phyloP scores from a whole-genome alignment of 2,113 vertebrate genomes.

The Xerus inauris region DNA sequence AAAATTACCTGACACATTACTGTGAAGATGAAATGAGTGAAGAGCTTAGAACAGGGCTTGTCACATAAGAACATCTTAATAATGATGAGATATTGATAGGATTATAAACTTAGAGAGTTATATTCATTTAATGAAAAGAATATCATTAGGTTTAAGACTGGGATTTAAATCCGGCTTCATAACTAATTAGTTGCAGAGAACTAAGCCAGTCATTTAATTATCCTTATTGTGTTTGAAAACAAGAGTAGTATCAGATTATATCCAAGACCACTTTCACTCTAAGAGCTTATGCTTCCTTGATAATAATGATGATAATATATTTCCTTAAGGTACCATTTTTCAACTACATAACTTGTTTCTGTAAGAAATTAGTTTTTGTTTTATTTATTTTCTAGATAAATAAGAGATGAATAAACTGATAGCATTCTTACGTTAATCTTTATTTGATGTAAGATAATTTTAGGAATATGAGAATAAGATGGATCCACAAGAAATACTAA shows the following conservation, averaged over 20 bases:
- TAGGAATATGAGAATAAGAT: neutral
- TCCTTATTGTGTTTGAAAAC: neutral
- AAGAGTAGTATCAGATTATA: neutral
- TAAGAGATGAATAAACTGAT: neutral
- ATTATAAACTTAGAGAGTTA: neutral
- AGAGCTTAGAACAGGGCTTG: neutral
- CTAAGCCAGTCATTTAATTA: slow-evolving; percentile 2
- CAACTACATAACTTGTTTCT: neutral
- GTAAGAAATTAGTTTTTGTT: neutral
- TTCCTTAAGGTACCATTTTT: neutral
- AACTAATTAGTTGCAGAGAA: neutral
- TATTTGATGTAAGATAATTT: slow-evolving; percentile 15
- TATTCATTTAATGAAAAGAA: neutral
- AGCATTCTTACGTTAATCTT: neutral
- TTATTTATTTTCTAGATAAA: slow-evolving; percentile 9
- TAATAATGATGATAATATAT: neutral
- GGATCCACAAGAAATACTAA: neutral
- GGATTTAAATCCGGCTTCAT: slow-evolving; percentile 8
- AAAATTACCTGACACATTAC: neutral
- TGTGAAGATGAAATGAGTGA: neutral
- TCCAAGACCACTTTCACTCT: neutral
- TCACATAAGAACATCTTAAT: neutral
- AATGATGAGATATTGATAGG: neutral
- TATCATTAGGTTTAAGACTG: neutral
- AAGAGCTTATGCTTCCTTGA: neutral